Percentiles rank a stretch among this genome's conserved stretches.
phyloP scores from a whole-genome alignment of 2,888 invertebrate species.

The Agrilus biguttatus region DNA sequence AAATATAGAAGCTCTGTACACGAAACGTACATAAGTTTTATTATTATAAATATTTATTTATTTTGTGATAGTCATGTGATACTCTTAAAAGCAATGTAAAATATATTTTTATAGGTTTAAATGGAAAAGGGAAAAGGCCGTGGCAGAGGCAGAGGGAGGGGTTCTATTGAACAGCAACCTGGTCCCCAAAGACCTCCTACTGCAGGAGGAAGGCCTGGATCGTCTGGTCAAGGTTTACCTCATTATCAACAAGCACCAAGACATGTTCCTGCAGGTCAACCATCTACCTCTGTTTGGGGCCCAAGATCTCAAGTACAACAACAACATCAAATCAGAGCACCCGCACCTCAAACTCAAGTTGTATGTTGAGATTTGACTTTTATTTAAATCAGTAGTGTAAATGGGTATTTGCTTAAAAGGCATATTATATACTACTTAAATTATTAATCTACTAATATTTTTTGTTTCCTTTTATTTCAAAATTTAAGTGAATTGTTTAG shows the following conservation, averaged over 20 bases:
- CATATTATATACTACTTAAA: too few relatives aligned
- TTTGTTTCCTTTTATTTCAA: neutral
- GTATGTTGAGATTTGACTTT: neutral
- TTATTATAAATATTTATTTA: too few relatives aligned
- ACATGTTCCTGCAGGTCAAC: conserved; percentile 2
- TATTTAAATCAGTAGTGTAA: neutral
- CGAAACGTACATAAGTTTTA: too few relatives aligned
- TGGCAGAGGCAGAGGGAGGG: conserved; percentile 14
- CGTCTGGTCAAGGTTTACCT: conserved; percentile 6
- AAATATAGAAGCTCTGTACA: too few relatives aligned
- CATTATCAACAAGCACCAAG: conserved; percentile 1
- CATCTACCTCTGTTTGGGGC: conserved; percentile 7
- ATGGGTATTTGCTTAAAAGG: too few relatives aligned
- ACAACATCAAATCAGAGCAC: conserved; percentile 14
- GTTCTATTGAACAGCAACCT: conserved; percentile 5
- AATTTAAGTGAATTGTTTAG: neutral
- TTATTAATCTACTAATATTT: too few relatives aligned
- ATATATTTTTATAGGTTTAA: too few relatives aligned
- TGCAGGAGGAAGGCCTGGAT: conserved; percentile 1
- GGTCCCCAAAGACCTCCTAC: conserved; percentile 1
- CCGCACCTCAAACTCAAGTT: neutral
- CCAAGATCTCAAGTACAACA: conserved; percentile 15
- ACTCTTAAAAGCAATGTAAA: too few relatives aligned
- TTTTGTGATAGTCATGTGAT: too few relatives aligned
- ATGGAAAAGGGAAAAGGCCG: conserved; percentile 10